Evolutionary conservation across 2,797 vertebrate genomes (phyloP).

Genomic region (Crax fasciolata): DNA sequence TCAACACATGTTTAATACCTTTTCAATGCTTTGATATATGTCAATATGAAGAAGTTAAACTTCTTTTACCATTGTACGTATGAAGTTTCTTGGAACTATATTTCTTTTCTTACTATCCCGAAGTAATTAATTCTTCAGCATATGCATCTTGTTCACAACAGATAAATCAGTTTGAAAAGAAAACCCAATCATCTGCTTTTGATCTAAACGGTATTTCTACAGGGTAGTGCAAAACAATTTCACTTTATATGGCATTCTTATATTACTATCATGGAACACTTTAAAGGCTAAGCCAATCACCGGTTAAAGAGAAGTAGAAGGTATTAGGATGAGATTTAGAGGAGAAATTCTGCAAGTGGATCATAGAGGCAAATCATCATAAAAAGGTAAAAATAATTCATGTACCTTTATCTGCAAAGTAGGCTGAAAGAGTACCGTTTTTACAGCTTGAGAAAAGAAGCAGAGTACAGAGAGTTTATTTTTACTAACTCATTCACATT

Average conservation of each 20-base stretch:
- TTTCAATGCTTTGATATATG: neutral
- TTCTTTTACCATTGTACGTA: neutral
- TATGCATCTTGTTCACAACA: conserved; percentile 23
- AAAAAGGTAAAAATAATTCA: neutral
- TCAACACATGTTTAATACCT: neutral
- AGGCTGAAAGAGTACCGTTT: neutral
- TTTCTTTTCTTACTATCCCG: neutral
- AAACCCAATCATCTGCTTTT: neutral
- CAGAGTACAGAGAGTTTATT: neutral
- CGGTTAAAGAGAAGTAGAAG: neutral
- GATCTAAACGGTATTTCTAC: conserved; percentile 17
- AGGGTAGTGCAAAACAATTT: neutral
- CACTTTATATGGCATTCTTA: neutral
- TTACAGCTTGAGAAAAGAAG: neutral
- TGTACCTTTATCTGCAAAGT: neutral
- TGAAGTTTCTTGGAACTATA: neutral
- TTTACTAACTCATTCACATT: neutral
- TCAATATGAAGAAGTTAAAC: neutral
- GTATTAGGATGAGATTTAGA: conserved; percentile 11
- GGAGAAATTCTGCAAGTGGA: neutral
- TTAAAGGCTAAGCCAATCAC: conserved; percentile 24
- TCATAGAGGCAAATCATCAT: neutral
- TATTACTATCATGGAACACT: conserved; percentile 3
- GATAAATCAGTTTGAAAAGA: conserved; percentile 24
- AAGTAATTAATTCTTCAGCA: neutral